Percentiles rank a stretch among this genome's conserved stretches.
phyloP scores from a whole-genome alignment of 2,888 invertebrate genomes.

The Bhutanitis thaidina region DNA sequence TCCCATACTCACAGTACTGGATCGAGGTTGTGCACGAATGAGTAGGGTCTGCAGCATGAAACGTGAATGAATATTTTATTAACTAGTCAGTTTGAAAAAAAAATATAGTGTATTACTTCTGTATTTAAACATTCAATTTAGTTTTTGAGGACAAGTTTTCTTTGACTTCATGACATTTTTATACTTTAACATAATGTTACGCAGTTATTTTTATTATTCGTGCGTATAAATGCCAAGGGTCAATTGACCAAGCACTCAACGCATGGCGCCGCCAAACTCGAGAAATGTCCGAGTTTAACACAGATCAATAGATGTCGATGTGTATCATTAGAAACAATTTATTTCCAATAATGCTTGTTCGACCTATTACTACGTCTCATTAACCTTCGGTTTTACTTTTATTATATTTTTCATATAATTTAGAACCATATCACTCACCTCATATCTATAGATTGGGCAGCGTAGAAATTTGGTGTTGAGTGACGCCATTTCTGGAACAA shows the following conservation, averaged over 20 bases:
- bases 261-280: constrained; percentile 42
- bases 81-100: neutral
- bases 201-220: constrained; percentile 29
- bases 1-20: constrained; percentile 63
- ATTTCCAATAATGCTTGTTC: constrained; percentile 32
- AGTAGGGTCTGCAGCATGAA: constrained; percentile 68
- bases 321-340: constrained; percentile 60
- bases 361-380: constrained; percentile 1
- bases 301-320: constrained; percentile 68
- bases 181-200: neutral
- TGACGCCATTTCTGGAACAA: constrained; percentile 75
- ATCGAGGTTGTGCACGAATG: constrained; percentile 75
- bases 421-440: constrained; percentile 45
- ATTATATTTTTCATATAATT: constrained; percentile 12
- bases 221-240: constrained; percentile 49
- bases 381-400: constrained; percentile 20
- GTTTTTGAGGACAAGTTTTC: too few species aligned
- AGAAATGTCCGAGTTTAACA: constrained; percentile 43
- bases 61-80: constrained; percentile 33
- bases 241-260: constrained; percentile 45
- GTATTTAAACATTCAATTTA: too few species aligned
- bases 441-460: constrained; percentile 65
- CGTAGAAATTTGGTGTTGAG: constrained; percentile 69
- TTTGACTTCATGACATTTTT: too few species aligned
- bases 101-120: neutral